Conservation (phyloP, 2,113 vertebrate genomes). For the Columbina picui region DNA sequence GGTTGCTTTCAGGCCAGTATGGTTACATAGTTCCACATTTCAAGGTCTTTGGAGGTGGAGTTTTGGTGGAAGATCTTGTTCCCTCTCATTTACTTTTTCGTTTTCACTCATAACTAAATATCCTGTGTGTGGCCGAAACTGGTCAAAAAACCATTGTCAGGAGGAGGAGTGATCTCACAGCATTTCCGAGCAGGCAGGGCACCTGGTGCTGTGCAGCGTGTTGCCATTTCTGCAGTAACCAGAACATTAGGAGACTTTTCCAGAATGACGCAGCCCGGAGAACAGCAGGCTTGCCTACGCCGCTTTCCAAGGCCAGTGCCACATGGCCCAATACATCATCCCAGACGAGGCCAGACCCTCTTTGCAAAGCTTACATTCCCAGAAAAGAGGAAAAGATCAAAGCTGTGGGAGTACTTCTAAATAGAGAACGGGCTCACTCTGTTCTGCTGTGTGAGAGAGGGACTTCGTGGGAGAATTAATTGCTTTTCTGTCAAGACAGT, state of each 20-base stretch:
- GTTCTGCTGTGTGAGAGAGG: not conserved
- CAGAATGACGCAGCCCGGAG: not conserved
- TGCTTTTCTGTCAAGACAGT: not conserved
- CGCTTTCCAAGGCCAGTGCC: not conserved
- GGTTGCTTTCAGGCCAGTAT: not conserved
- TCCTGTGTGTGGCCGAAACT: not conserved
- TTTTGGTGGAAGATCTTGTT: not conserved
- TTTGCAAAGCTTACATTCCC: not conserved
- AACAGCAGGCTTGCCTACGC: not conserved
- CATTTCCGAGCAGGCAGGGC: not conserved
- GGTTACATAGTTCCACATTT: not conserved
- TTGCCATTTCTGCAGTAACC: not conserved
- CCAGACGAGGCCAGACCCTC: constrained; percentile 10
- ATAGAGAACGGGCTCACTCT: not conserved
- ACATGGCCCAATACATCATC: constrained; percentile 30
- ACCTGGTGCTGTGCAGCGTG: not conserved
- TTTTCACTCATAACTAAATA: not conserved
- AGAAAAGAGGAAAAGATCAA: constrained; percentile 51
- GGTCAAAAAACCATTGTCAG: not conserved
- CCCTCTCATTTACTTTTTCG: not conserved
- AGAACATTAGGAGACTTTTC: not conserved
- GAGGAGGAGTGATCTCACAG: not conserved
- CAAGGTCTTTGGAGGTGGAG: not conserved
- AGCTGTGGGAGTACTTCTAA: constrained; percentile 13
- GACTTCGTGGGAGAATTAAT: not conserved